Percentiles rank a stretch among this genome's conserved stretches.
Conservation (phyloP, 1,140 invertebrate species). For the Nixonia krombeini region DNA sequence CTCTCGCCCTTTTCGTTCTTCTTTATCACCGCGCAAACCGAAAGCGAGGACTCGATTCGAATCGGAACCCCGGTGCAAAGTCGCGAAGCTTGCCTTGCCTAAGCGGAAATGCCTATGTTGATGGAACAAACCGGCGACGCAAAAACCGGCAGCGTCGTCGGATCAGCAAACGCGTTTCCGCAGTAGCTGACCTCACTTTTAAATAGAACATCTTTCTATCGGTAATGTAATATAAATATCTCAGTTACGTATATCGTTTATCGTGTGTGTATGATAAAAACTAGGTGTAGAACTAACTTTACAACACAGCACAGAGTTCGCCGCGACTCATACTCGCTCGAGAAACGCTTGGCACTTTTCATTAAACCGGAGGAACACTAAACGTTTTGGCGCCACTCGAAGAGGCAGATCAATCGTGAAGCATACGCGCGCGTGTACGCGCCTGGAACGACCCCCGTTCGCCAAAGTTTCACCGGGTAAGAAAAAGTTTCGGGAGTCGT, state of each 20-base stretch:
- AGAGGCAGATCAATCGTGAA: slow-evolving; percentile 44
- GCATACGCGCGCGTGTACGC: slow-evolving; percentile 37
- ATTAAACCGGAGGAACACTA: slow-evolving; percentile 38
- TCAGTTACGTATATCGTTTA: slow-evolving; percentile 63
- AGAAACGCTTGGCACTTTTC: slow-evolving; percentile 50
- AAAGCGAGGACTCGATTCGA: slow-evolving; percentile 2
- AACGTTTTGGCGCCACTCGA: slow-evolving; percentile 43
- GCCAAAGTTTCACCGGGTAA: background rate
- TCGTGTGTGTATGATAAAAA: slow-evolving; percentile 60
- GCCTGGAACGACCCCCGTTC: no score
- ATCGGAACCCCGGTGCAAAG: slow-evolving; percentile 31
- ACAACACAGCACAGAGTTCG: slow-evolving; percentile 71
- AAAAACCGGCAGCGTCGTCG: slow-evolving; percentile 3
- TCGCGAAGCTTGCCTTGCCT: slow-evolving; percentile 18
- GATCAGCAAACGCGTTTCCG: slow-evolving; percentile 28
- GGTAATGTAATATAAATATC: slow-evolving; percentile 57
- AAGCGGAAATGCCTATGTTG: slow-evolving; percentile 28
- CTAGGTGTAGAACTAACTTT: slow-evolving; percentile 70
- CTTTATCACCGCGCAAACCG: background rate
- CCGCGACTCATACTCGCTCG: slow-evolving; percentile 55
- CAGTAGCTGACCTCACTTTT: slow-evolving; percentile 19
- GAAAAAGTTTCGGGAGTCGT: slow-evolving; percentile 13
- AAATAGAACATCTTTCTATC: slow-evolving; percentile 56
- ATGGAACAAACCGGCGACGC: background rate
- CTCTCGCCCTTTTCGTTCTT: no score